phyloP scores from a whole-genome alignment of 2,888 invertebrate species.

The Hirtodrosophila cameraria region DNA sequence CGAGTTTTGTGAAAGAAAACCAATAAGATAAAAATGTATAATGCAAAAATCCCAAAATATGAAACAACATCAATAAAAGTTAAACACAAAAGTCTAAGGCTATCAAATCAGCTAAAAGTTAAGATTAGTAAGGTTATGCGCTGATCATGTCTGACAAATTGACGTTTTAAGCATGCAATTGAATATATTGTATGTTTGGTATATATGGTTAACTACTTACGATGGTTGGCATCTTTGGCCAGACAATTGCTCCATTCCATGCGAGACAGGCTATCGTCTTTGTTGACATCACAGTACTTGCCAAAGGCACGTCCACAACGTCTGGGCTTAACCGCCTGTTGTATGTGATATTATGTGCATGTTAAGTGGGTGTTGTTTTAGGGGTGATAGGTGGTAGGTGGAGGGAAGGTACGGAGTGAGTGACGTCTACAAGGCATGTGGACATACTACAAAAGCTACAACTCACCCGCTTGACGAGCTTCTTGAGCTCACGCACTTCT shows the following conservation, averaged over 20 bases:
- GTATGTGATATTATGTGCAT: constrained; percentile 29
- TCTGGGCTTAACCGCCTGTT: constrained; percentile 91
- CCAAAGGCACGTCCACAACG: constrained; percentile 95
- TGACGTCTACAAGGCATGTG: constrained; percentile 30
- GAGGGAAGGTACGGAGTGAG: too few relatives aligned
- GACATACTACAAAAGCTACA: constrained; percentile 17
- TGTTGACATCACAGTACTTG: constrained; percentile 93
- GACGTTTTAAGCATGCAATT: neutral
- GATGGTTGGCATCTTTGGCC: constrained; percentile 91
- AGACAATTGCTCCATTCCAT: constrained; percentile 95
- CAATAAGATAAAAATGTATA: too few relatives aligned
- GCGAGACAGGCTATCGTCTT: constrained; percentile 90
- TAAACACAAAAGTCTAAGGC: too few relatives aligned
- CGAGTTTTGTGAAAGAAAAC: too few relatives aligned
- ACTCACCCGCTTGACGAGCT: constrained; percentile 91
- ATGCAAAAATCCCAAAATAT: too few relatives aligned
- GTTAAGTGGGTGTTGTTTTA: constrained; percentile 22
- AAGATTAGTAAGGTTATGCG: too few relatives aligned
- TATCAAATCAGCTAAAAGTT: too few relatives aligned
- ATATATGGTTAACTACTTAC: constrained; percentile 86
- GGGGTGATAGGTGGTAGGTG: too few relatives aligned
- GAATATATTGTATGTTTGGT: neutral
- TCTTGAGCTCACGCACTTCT: constrained; percentile 92
- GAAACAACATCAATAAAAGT: too few relatives aligned
- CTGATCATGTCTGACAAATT: too few relatives aligned